phyloP scores from a whole-genome alignment of 2,113 vertebrate genomes.

The Nettapus auritus region DNA sequence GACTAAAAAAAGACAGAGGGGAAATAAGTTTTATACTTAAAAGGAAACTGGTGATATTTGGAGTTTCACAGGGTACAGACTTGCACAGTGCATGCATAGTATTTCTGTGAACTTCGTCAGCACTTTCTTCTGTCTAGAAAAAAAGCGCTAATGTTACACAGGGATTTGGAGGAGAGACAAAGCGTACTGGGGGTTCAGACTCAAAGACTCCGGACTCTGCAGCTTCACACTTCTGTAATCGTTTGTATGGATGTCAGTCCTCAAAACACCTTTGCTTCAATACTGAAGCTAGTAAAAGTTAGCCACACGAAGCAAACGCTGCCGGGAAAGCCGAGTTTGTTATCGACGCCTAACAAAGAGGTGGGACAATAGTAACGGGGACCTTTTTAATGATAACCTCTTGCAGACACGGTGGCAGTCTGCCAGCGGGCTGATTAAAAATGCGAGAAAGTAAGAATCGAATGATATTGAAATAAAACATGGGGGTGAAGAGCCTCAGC shows the following conservation, averaged over 20 bases:
- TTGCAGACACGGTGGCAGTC: accelerated
- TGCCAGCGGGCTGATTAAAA: not conserved
- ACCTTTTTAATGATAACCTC: accelerated
- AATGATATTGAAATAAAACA: accelerated
- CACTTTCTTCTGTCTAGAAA: not conserved
- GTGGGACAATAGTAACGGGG: accelerated
- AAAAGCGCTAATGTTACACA: accelerated
- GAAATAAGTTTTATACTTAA: not conserved
- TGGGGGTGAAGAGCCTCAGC: accelerated
- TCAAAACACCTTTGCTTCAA: accelerated
- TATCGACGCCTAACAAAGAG: accelerated
- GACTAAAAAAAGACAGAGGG: not conserved
- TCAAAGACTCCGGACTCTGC: not conserved
- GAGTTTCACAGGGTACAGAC: accelerated
- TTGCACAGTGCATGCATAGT: accelerated
- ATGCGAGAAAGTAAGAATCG: not conserved
- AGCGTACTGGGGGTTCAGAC: not conserved
- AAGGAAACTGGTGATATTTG: not conserved
- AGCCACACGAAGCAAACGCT: accelerated
- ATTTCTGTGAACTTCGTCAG: not conserved
- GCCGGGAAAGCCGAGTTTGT: accelerated
- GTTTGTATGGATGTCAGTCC: accelerated
- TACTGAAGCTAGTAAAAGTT: not conserved
- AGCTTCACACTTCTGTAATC: accelerated
- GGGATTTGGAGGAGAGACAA: not conserved